These are phyloP conservation scores for Barypeithes pellucidus DNA, from an alignment of 2,888 invertebrate genomes.

Conservation along the genomic window DNA sequence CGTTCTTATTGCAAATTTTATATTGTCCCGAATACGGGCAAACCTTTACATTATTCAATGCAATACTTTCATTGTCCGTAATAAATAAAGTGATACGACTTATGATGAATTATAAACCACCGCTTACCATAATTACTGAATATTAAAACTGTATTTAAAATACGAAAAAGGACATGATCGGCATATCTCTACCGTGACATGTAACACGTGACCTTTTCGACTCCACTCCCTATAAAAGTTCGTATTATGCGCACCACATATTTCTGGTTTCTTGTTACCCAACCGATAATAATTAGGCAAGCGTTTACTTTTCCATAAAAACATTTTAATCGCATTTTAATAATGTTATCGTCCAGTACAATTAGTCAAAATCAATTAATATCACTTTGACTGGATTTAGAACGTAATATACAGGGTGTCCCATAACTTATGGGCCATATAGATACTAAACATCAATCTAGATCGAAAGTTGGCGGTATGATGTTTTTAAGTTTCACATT, in stretches of 20 bases:
- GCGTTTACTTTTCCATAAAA: background rate
- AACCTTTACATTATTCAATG: too few relatives aligned
- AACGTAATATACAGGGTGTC: too few relatives aligned
- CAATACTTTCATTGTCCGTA: too few relatives aligned
- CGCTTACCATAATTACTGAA: background rate
- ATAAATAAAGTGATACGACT: too few relatives aligned
- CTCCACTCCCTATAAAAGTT: conserved; percentile 5
- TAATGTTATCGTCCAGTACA: background rate
- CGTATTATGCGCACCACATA: background rate
- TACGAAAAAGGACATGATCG: background rate
- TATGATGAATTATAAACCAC: too few relatives aligned
- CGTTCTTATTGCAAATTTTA: too few relatives aligned
- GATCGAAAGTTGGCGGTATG: too few relatives aligned
- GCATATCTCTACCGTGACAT: background rate
- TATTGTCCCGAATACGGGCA: too few relatives aligned
- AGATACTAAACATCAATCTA: too few relatives aligned
- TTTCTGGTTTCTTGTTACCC: conserved; percentile 7
- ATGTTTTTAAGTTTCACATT: too few relatives aligned
- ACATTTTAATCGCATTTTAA: background rate
- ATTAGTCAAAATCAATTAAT: background rate
- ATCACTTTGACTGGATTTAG: too few relatives aligned
- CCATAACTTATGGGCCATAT: too few relatives aligned
- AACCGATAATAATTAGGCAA: background rate
- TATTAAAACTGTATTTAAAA: background rate
- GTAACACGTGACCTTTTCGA: background rate